Evolutionary conservation across 2,888 invertebrate genomes (phyloP).

Genomic region (Torymus texanus): DNA sequence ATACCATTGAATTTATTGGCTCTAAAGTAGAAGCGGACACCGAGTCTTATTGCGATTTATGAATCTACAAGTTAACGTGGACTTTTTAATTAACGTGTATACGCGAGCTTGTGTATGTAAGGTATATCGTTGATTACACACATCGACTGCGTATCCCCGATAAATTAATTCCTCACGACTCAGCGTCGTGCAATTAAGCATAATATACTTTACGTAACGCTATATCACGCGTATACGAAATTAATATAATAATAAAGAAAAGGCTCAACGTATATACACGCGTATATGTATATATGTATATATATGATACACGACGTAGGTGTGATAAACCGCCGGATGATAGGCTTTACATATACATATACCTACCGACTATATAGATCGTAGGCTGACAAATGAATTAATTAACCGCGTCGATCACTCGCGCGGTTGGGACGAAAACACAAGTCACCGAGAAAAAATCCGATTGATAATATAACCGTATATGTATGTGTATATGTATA

Average conservation of each 20-base stretch:
- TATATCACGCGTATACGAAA: not conserved
- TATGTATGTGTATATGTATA: not conserved
- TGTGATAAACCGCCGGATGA: too few species aligned
- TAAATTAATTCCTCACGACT: not conserved
- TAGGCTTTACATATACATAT: too few species aligned
- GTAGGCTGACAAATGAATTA: not conserved
- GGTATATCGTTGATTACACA: not conserved
- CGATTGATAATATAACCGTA: not conserved
- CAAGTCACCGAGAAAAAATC: not conserved
- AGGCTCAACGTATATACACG: too few species aligned
- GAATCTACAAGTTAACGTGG: not conserved
- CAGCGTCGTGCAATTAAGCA: too few species aligned
- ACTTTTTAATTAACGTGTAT: slow-evolving; percentile 7
- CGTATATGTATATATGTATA: too few species aligned
- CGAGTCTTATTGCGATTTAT: not conserved
- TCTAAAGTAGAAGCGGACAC: not conserved
- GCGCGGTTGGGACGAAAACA: not conserved
- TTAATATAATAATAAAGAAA: too few species aligned
- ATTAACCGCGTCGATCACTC: not conserved
- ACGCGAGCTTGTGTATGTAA: not conserved
- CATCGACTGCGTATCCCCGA: not conserved
- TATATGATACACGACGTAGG: too few species aligned
- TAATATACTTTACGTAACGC: too few species aligned
- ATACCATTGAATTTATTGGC: not conserved
- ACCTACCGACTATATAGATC: not conserved